Base-by-base conservation (phyloP, 2,113 vertebrate genomes). In the Apteryx owenii region DNA sequence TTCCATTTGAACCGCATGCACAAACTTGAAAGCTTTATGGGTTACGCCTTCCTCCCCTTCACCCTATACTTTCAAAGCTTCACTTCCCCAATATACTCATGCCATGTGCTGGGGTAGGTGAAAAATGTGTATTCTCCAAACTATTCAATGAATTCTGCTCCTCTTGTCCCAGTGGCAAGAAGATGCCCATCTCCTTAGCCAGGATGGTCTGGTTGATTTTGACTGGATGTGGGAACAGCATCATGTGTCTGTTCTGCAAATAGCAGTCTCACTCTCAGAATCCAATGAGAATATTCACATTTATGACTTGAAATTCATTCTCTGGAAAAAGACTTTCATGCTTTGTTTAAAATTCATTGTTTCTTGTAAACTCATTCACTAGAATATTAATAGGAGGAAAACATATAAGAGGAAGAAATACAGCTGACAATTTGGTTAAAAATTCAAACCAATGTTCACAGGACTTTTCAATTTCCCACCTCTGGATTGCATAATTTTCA, bases 291-390 rank as follows among this genome's bases (percentile, higher is more conserved):
- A 78, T 26, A 88, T 56, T 64, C 87, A 88, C 89, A n/a, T 88
- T 83, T 93, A 75, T 40, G 42, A 86, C 68, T 65, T 66, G 25
- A 92, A 96, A 94, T 64, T 36, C 60, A 51, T 95, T 93, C 75
- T 78, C 85, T 65, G 60, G 60, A 46, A 91, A 95, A 91, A 96
- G 68, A 71, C 64, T 64, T 89, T 78, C 46, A 38, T 0, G 7
- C 64, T 96, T 96, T 85, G 91, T 85, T 96, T 97, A 95, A 95
- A 96, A 96, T 96, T 95, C 84, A 94, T 95, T 97, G 94, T 95
- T 95, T 95, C 87, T 73, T 96, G 89, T 91, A 93, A 93, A 90
- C 84, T 64, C 79, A 78, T 95, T 91, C 2, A 0, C 94, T 96
- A 65, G 89, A 97, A 94, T 94, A 96, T 95, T 95, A 96, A 97